Percentiles rank a stretch among this genome's conserved stretches.
Evolutionary conservation across 2,113 vertebrate genomes (phyloP).

Genomic region (Brachypteracias leptosomus): DNA sequence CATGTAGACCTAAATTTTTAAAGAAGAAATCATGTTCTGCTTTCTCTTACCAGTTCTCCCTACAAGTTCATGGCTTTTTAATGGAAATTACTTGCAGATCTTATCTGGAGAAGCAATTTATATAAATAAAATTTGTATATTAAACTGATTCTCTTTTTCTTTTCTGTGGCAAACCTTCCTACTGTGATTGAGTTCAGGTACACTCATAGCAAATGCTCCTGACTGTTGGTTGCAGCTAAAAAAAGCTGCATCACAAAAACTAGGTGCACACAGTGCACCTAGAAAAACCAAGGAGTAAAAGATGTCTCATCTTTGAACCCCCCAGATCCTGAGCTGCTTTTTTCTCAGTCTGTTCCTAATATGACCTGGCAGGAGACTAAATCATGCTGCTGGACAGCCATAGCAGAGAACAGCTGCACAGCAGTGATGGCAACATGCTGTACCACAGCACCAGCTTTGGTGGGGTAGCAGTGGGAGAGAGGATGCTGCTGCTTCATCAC

Average conservation of each 20-base stretch:
- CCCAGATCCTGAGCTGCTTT: not conserved
- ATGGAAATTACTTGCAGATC: not conserved
- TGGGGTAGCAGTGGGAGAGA: not conserved
- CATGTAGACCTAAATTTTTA: not conserved
- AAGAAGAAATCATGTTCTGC: not conserved
- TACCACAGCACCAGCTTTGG: not conserved
- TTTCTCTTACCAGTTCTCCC: not conserved
- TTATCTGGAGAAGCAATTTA: not conserved
- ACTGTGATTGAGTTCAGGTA: not conserved
- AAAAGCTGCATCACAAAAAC: not conserved
- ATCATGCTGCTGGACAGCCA: fast-evolving
- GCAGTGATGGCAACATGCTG: fast-evolving
- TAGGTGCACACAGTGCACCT: not conserved
- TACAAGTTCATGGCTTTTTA: not conserved
- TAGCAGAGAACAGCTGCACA: not conserved
- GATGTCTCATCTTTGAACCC: not conserved
- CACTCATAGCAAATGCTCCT: not conserved
- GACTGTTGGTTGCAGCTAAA: not conserved
- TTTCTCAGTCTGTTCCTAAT: not conserved
- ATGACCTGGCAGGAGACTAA: not conserved
- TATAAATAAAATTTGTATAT: not conserved
- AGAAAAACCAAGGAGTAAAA: not conserved
- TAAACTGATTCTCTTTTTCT: not conserved
- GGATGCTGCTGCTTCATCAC: not conserved
- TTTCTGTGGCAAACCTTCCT: not conserved